These are phyloP conservation scores for Drosophila lini DNA, from an alignment of 1,140 invertebrate species.

Conservation along the genomic window DNA sequence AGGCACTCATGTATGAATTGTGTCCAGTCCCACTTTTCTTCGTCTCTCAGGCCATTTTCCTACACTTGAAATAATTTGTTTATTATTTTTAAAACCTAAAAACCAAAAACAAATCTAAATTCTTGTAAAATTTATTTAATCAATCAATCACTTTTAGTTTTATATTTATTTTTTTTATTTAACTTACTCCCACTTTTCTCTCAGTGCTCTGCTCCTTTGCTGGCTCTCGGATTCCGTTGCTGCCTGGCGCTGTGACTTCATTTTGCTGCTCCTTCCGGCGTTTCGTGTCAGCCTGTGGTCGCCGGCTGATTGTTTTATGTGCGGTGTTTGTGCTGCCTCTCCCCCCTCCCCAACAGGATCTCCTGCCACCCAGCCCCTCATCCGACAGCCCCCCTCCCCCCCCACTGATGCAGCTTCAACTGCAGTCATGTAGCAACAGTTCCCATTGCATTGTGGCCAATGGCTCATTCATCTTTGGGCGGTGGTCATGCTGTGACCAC, in stretches of 20 bases:
- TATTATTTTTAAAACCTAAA: no score
- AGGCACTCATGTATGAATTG: conserved; percentile 61
- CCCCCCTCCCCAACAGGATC: background rate
- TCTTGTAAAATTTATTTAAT: no score
- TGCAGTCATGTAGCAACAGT: conserved; percentile 57
- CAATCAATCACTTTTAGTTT: no score
- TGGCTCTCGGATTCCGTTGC: conserved; percentile 9
- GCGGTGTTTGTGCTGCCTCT: conserved; percentile 60
- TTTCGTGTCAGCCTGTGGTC: conserved; percentile 70
- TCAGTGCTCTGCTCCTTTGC: conserved; percentile 11
- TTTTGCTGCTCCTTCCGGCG: conserved; percentile 69
- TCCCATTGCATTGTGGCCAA: conserved; percentile 60
- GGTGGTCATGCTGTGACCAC: conserved; percentile 71
- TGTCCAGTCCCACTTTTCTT: conserved; percentile 18
- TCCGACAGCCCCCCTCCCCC: background rate
- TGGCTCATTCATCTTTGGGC: conserved; percentile 75
- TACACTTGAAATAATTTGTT: background rate
- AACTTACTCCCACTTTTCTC: background rate
- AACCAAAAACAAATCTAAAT: background rate
- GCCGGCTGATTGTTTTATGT: conserved; percentile 77
- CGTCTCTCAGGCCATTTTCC: background rate
- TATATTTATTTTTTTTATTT: background rate
- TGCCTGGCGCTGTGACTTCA: conserved; percentile 59
- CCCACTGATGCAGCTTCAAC: conserved; percentile 24
- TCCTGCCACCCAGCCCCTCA: background rate